Percentiles rank a stretch among this genome's conserved stretches.
Evolutionary conservation across 2,888 invertebrate species (phyloP).

Genomic region (Stenodera caucasica): DNA sequence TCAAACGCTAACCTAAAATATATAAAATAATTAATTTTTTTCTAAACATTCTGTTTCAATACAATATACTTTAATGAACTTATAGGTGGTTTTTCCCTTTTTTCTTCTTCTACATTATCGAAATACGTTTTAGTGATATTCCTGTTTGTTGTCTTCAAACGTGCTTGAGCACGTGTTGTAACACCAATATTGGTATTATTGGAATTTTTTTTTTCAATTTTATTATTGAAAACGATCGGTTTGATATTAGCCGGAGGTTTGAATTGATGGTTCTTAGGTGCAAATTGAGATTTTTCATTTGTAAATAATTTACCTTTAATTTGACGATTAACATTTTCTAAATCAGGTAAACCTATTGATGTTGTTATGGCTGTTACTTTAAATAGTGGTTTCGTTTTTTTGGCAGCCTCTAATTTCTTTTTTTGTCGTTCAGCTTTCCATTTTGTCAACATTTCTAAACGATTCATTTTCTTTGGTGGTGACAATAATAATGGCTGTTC

Average conservation of each 20-base stretch:
- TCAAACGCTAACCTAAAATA: too few species aligned
- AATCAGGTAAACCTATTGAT: conserved; percentile 30
- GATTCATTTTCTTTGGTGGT: conserved; percentile 11
- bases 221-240: conserved; percentile 36
- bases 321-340: conserved; percentile 38
- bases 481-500: too few species aligned
- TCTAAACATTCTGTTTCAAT: too few species aligned
- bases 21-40: too few species aligned
- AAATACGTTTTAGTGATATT: background rate
- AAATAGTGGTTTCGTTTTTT: conserved; percentile 45
- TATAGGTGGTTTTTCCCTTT: too few species aligned
- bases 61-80: too few species aligned
- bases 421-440: conserved; percentile 46
- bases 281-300: conserved; percentile 51
- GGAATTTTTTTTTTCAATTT: background rate
- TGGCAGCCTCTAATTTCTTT: conserved; percentile 30
- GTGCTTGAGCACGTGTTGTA: background rate
- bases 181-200: background rate
- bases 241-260: conserved; percentile 55
- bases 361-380: conserved; percentile 41
- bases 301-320: conserved; percentile 43
- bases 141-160: background rate
- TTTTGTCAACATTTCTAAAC: conserved; percentile 40
- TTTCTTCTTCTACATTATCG: background rate
- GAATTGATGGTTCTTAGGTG: conserved; percentile 60